Evolutionary conservation across 2,888 invertebrate species (phyloP), one percentile per base, ranked within the genome.

Genomic region (Melanargia galathea): DNA sequence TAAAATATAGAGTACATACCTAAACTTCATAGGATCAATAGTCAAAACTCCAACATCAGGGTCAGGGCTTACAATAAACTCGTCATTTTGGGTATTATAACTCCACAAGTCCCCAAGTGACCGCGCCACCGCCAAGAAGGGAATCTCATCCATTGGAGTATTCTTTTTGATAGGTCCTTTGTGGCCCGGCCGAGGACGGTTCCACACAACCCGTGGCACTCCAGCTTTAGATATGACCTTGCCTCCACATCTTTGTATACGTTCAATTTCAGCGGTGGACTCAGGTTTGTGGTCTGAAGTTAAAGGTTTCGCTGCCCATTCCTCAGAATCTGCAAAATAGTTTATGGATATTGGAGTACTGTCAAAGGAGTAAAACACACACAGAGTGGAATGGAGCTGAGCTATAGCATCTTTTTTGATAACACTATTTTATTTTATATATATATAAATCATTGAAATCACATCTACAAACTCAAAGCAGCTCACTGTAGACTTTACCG

Each of bases 101-200:
- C 98, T 98, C 99, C 99, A 99, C 16, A 99, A 92, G 85, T 99
- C 99, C 54, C 99, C 99, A 52, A 99, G 90, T 40, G 98, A 97
- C 74, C 99, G 93, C 1, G 99, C 99, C 13, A 99, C 98, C 1
- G 99, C 99, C 70, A 99, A 90, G 80, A 98, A 98, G 0, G 98
- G 98, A 75, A 98, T 97, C 84, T 97, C 97, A 83, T 98, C 98
- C 77, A 97, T 97, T 0, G 95, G 95, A 0, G 98, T 98, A 52
- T 96, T 97, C 70, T 97, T 94, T 57, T 97, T 93, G 11, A 98
- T 96, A 0, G 98, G 98, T 0, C 98, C 98, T 72, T 92, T 92
- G 75, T 90, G 91, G 10, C 97, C 97, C 43, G 95, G 92, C 35
- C 96, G 92, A 0, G 98, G 98, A 73, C 99, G 93, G 84, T 97